Base-by-base conservation (phyloP, 2,888 invertebrate genomes). In the Palloptera scutellata region DNA sequence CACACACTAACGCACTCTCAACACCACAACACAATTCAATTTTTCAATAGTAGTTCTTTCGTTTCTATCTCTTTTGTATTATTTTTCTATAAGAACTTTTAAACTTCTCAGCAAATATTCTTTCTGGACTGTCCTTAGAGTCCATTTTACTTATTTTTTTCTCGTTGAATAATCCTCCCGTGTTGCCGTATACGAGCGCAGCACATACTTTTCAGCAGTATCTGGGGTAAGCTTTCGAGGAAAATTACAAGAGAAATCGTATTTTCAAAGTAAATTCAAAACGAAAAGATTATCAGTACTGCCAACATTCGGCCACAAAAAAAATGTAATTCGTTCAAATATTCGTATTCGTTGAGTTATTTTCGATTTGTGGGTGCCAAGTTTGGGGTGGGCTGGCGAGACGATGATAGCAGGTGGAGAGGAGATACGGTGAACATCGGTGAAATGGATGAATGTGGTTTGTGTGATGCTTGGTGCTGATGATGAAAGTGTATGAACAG, bases 91-190 rank as follows among this genome's bases (percentile, higher is more conserved):
- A 61, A 52, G 57, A 57, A 11, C 30, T 30, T 48, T 48, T 48
- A 8, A 19, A 19, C n/a, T 30, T 66, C 12, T 45, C 40, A 54
- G 41, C 60, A 13, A 15, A 43, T 58, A 51, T 64, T 69, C 64
- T 57, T 15, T 61, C 67, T 62, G 62, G 57, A 68, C 60, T 67
- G 55, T 62, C 59, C 30, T 20, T 60, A 54, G 58, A 67, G 58
- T 57, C 64, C 67, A 72, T 69, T 58, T 66, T 66, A 54, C 53
- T 67, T 68, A 48, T 61, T 51, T 55, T 70, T 69, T 69, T 55
- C 75, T 76, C 75, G 79, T 83, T 83, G 75, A 81, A 81, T 83
- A 83, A 83, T 81, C 79, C 79, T 78, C 76, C 72, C 71, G 70
- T 69, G 66, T 30, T 30, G 30, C 30, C 74, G 68, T 63, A 69